Evolutionary conservation across 2,888 invertebrate genomes (phyloP).

Genomic region (Lithodes maja): DNA sequence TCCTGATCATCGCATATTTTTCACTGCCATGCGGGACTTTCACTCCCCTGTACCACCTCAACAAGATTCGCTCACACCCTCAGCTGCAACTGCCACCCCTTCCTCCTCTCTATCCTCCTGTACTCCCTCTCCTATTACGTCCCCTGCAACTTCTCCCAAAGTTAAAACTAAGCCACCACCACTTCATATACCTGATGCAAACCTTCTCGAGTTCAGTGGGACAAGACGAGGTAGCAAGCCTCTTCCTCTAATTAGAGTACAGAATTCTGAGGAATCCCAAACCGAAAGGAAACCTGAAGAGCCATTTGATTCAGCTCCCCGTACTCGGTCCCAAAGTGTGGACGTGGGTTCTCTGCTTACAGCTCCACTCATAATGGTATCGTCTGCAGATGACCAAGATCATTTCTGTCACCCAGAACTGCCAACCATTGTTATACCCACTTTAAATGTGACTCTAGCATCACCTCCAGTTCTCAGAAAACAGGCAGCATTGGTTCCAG

Average conservation of each 20-base stretch:
- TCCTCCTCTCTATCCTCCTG: conserved; percentile 52
- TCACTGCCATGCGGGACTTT: conserved; percentile 33
- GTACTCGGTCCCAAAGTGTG: conserved; percentile 69
- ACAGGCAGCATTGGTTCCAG: conserved; percentile 43
- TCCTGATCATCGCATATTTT: conserved; percentile 60
- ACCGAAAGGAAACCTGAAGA: neutral
- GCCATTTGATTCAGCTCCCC: conserved; percentile 68
- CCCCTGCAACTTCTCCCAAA: conserved; percentile 68
- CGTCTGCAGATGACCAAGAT: conserved; percentile 53
- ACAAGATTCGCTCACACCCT: conserved; percentile 48
- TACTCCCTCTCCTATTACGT: conserved; percentile 56
- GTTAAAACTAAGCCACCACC: conserved; percentile 69
- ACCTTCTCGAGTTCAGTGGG: conserved; percentile 40
- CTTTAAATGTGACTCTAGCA: conserved; percentile 72
- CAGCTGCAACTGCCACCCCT: conserved; percentile 51
- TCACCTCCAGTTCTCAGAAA: conserved; percentile 71
- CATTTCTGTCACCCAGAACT: conserved; percentile 33
- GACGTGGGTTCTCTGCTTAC: conserved; percentile 62
- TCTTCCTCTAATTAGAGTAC: conserved; percentile 66
- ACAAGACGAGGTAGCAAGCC: neutral
- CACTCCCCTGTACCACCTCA: conserved; percentile 9
- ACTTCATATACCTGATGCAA: conserved; percentile 69
- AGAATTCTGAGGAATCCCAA: conserved; percentile 51
- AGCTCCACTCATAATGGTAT: conserved; percentile 64
- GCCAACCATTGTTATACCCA: conserved; percentile 70